Evolutionary conservation across 2,797 vertebrate species (phyloP), one percentile per base, ranked within the genome.

Genomic region (Distichodus sexfasciatus): DNA sequence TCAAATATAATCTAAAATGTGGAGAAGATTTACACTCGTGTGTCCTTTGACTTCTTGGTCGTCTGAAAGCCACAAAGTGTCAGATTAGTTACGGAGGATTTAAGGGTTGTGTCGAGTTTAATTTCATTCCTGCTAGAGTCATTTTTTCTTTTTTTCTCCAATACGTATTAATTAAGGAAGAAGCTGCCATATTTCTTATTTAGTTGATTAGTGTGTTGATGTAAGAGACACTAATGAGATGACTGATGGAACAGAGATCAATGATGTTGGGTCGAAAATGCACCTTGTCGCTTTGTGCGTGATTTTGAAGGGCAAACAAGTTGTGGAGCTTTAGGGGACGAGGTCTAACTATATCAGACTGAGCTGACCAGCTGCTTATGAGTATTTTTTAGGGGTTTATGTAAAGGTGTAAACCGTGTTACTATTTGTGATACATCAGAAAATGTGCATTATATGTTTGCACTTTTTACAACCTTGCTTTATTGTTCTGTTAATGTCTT

Each of bases 211-310:
- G 58, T 48, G 61, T 47, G 67, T 71, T 62, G 43, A 75, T 71
- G 69, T 79, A 65, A 35, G 71, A 78, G 28, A 54, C 40, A 10
- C 15, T 71, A 59, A 71, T 68, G 36, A 23, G 65, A 75, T 76
- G 66, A 78, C 59, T 81, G 78, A 80, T 75, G 51, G 75, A 81
- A 53, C 59, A 29, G 43, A 73, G 71, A 77, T 79, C 74, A 67
- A 72, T 72, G 64, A 57, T 66, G 15, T 36, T 57, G 48, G 67
- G 14, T 53, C 33, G 51, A 77, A 71, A 76, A 67, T 62, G 64
- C 24, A 2, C 69, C 48, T 67, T 38, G 50, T 53, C 69, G 53
- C 76, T 76, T 44, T 73, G 51, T 79, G 66, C 74, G 67, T 28
- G 71, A 71, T 57, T 76, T 38, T 72, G 74, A 83, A 81, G 69